Conservation (phyloP, 1,140 invertebrate species). For the Drosophila kanapiae region DNA sequence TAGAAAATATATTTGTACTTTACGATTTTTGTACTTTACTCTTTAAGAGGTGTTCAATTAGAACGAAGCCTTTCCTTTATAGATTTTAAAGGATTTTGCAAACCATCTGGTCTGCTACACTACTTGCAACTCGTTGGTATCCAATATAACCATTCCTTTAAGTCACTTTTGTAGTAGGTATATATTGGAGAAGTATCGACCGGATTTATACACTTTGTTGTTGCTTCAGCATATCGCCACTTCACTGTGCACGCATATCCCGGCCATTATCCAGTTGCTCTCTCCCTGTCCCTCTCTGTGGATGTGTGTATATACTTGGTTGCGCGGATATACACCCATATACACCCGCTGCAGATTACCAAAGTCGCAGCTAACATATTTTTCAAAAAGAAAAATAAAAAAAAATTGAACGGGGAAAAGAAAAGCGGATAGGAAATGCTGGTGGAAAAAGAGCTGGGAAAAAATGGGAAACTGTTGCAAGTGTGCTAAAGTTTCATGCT, state of each 20-base stretch:
- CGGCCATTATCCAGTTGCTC: conserved; percentile 27
- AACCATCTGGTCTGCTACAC: not conserved
- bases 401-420: conserved; percentile 3
- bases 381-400: conserved; percentile 34
- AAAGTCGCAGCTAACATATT: conserved; percentile 81
- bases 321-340: conserved; percentile 11
- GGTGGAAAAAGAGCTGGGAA: conserved; percentile 25
- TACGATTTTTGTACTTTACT: too few species aligned
- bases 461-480: conserved; percentile 70
- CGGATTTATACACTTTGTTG: conserved; percentile 1
- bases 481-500: conserved; percentile 82
- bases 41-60: too few species aligned
- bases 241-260: conserved; percentile 68
- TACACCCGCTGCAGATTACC: conserved; percentile 66
- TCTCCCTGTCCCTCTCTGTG: not conserved
- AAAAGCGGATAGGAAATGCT: conserved; percentile 54
- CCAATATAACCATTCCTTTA: not conserved
- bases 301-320: conserved; percentile 1
- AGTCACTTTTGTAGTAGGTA: not conserved
- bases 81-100: not conserved
- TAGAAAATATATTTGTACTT: too few species aligned
- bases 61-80: not conserved
- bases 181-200: conserved; percentile 18
- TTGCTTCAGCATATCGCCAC: conserved; percentile 36
- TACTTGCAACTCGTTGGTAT: not conserved